Evolutionary conservation across 2,888 invertebrate species (phyloP), one percentile per base, ranked within the genome.

Genomic region (Anagyrus pseudococci): DNA sequence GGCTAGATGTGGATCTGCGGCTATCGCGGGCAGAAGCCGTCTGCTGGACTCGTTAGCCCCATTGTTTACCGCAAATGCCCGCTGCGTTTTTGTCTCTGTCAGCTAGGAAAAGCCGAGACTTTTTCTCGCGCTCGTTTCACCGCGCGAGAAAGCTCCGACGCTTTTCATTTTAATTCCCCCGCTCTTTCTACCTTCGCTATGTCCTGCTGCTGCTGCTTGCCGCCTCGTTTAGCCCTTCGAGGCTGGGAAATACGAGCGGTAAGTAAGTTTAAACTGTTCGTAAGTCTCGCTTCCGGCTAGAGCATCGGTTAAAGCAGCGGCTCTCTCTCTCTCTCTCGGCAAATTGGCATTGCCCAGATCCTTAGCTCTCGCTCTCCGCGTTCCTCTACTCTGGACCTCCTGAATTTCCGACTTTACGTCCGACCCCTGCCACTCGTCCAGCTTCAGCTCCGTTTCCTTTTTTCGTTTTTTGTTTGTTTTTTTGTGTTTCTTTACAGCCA

Each of bases 21-120:
- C n/a, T n/a, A n/a, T n/a, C n/a, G n/a, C n/a, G n/a, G n/a, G n/a
- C n/a, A n/a, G n/a, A n/a, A n/a, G n/a, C n/a, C n/a, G n/a, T n/a
- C n/a, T n/a, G n/a, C n/a, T n/a, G n/a, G n/a, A 26, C 41, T 22
- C 52, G 44, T 25, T 23, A 23, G n/a, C 13, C 20, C 50, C 29
- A 62, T 57, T 62, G 62, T 56, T 62, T 57, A 62, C 56, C 56
- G 37, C 62, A 29, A 48, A 61, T 61, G 48, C 54, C 46, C 44
- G 22, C 29, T 7, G 17, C 17, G 41, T 23, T 43, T 63, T 53
- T 58, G 20, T 26, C 23, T 43, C 2, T 37, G 33, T 8, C 33
- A 10, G 4, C 33, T 7, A 10, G 33, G 33, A 13, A 37, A 37
- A 37, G 15, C 23, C 58, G 20, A 52, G 13, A 8, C 19, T 13